These are phyloP conservation scores for Plectropomus leopardus DNA, from an alignment of 2,113 vertebrate genomes.

Conservation along the genomic window DNA sequence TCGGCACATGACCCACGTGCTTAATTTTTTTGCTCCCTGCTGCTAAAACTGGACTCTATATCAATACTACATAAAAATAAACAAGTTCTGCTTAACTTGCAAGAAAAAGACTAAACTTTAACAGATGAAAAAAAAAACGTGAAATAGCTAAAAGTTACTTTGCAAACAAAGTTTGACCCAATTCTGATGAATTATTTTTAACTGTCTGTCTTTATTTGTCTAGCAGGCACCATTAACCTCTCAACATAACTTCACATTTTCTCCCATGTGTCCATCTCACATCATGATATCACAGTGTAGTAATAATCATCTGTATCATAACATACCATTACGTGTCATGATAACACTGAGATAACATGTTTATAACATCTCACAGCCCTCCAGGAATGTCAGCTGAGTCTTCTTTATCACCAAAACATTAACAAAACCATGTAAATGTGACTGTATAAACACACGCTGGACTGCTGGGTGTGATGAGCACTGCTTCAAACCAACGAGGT, in stretches of 20 bases:
- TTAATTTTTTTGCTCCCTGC: too few species aligned
- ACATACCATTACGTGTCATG: neutral
- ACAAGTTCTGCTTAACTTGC: neutral
- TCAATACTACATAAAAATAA: neutral
- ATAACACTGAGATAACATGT: conserved; percentile 28
- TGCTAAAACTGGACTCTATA: neutral
- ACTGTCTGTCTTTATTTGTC: conserved; percentile 30
- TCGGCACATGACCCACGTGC: too few species aligned
- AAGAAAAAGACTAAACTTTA: neutral
- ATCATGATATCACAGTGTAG: conserved; percentile 57
- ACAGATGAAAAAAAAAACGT: neutral
- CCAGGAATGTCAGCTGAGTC: conserved; percentile 39
- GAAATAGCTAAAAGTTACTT: neutral
- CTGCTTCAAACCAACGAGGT: neutral
- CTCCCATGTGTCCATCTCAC: conserved; percentile 43
- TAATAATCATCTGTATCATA: conserved; percentile 21
- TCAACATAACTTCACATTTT: conserved; percentile 40
- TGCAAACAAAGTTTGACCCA: neutral
- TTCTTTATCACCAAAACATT: conserved; percentile 38
- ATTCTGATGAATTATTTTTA: conserved; percentile 18
- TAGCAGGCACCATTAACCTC: conserved; percentile 40
- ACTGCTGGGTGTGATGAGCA: conserved; percentile 3
- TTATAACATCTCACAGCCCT: conserved; percentile 51
- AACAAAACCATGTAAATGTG: conserved; percentile 45
- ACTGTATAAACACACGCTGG: conserved; percentile 18